Conservation (phyloP, 2,113 vertebrate genomes). For the Pardalotus punctatus region DNA sequence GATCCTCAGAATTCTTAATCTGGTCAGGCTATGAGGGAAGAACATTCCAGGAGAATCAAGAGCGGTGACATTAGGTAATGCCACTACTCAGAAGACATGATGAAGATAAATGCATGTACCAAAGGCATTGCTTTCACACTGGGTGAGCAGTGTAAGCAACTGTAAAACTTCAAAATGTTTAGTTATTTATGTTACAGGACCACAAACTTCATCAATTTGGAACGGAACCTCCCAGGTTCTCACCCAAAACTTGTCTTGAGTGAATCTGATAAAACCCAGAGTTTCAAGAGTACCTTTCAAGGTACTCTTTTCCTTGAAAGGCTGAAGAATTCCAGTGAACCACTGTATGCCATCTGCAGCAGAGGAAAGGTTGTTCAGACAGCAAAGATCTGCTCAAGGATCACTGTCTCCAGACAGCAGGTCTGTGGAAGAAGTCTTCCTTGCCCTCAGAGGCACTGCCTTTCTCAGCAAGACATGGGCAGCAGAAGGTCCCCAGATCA, state of each 20-base stretch:
- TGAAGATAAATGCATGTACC: not conserved
- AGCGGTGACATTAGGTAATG: not conserved
- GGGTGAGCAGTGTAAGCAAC: not conserved
- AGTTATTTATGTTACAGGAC: not conserved
- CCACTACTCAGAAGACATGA: not conserved
- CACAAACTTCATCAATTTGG: not conserved
- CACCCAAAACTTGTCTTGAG: not conserved
- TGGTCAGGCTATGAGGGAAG: not conserved
- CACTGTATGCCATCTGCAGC: not conserved
- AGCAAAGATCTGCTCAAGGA: not conserved
- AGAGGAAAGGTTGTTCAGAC: not conserved
- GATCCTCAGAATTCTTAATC: not conserved
- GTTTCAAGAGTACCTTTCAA: too few species aligned
- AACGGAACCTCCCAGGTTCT: not conserved
- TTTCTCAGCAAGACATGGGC: not conserved
- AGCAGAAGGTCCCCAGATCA: not conserved
- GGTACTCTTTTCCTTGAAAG: not conserved
- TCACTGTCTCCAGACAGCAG: not conserved
- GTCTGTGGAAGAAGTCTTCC: not conserved
- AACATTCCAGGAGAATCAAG: not conserved
- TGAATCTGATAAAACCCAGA: not conserved
- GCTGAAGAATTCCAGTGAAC: fast-evolving
- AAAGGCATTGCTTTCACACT: not conserved
- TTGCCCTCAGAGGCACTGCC: not conserved
- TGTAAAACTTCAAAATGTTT: not conserved